phyloP scores from a whole-genome alignment of 2,113 vertebrate genomes.

The Brachypteracias leptosomus region DNA sequence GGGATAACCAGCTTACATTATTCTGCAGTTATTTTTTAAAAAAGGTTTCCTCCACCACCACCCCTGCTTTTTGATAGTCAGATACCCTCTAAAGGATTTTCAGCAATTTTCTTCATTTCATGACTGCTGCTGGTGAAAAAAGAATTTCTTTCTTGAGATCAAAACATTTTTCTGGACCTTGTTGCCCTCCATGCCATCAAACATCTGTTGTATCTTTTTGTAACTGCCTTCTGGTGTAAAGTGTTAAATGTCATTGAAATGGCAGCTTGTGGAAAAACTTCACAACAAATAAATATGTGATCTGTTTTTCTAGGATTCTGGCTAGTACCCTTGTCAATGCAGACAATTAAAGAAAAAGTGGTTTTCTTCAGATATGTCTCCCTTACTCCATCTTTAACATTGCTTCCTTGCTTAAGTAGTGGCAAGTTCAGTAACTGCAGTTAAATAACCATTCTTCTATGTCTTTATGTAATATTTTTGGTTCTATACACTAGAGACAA shows the following conservation, averaged over 20 bases:
- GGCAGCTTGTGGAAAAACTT: background rate
- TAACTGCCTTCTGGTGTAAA: background rate
- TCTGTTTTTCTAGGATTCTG: background rate
- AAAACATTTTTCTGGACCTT: background rate
- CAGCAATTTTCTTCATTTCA: background rate
- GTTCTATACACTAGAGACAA: background rate
- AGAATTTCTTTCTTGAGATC: background rate
- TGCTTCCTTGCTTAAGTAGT: background rate
- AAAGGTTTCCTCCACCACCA: background rate
- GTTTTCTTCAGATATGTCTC: background rate
- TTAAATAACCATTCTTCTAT: background rate
- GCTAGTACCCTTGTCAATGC: background rate
- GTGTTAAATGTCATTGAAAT: constrained; percentile 21
- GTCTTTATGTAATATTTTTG: background rate
- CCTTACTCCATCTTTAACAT: background rate
- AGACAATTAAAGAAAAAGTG: background rate
- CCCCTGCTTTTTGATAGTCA: background rate
- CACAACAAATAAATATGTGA: background rate
- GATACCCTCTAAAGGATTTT: background rate
- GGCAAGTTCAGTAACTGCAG: background rate
- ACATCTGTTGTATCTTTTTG: background rate
- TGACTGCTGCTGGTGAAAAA: background rate
- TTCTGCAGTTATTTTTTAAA: background rate
- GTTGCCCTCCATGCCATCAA: background rate
- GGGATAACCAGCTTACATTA: background rate